Base-by-base conservation (phyloP, 2,888 invertebrate species). In the Netelia melanura region DNA sequence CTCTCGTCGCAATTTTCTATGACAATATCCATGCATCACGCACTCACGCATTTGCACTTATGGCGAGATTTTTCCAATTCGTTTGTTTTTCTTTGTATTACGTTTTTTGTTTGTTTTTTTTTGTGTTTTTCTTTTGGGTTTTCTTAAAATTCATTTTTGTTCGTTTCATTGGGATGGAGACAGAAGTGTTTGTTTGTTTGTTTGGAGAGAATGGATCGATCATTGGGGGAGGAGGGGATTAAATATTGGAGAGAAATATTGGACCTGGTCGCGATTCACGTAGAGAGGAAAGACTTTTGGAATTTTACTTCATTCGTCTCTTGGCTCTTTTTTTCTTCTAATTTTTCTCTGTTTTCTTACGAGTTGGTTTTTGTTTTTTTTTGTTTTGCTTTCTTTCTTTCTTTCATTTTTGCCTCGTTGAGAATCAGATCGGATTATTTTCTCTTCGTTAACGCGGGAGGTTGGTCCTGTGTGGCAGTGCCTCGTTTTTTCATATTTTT, bases 391-490 rank as follows among this genome's bases (percentile, higher is more conserved):
- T 71, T 72, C 21, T 25, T 61, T 68, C 74, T 61, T 62, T 70
- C 43, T 56, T 75, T 38, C 30, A 21, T 25, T 25, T 25, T 25
- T 17, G 0, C 17, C 44, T 61, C 52, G 74, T 71, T 75, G 44
- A 65, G 62, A 30, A 74, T 85, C 72, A 21, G 38, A 77, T 81
- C 67, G 52, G 38, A 70, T 78, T 70, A 62, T 77, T 56, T 71
- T 85, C 17, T 79, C 71, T 75, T 61, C 52, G 83, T 70, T 30
- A 77, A 74, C 72, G 81, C 79, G 79, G 83, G 85, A 81, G 86
- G 86, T 88, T 88, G 88, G 88, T 88, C 88, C 88, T 72, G 83
- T 88, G 79, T 88, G 88, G 88, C 88, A 88, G 88, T 88, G 88
- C 87, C 88, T 88, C 82, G 88, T 86, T 84, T 52, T 52, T 77